Evolutionary conservation across 2,888 invertebrate species (phyloP).

Genomic region (Plutella xylostella): DNA sequence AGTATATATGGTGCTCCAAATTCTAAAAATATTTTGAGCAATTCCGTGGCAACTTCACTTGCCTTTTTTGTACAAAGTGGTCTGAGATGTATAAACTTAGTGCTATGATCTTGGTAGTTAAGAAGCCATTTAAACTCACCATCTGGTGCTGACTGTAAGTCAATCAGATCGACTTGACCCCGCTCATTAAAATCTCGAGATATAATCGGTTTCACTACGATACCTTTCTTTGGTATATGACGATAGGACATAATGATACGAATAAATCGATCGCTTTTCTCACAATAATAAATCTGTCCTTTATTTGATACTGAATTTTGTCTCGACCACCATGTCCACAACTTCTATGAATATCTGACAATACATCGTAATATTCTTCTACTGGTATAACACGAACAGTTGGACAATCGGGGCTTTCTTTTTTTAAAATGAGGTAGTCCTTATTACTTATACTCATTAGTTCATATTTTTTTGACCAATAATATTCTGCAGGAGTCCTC

Average conservation of each 20-base stretch:
- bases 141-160: slow-evolving; percentile 22
- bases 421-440: no score
- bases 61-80: slow-evolving; percentile 20
- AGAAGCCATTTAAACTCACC: slow-evolving; percentile 25
- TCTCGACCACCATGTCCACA: slow-evolving; percentile 13
- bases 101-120: slow-evolving; percentile 23
- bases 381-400: no score
- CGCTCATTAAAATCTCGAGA: slow-evolving; percentile 20
- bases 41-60: slow-evolving; percentile 22
- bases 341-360: slow-evolving; percentile 11
- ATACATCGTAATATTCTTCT: slow-evolving; percentile 10
- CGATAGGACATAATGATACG: slow-evolving; percentile 9
- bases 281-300: slow-evolving; percentile 10
- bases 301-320: slow-evolving; percentile 9
- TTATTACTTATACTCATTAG: no score
- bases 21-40: slow-evolving; percentile 20
- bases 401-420: no score
- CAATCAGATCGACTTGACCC: slow-evolving; percentile 25
- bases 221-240: slow-evolving; percentile 15
- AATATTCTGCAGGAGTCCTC: no score
- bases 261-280: slow-evolving; percentile 13
- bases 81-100: slow-evolving; percentile 22
- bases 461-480: no score
- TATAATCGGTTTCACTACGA: slow-evolving; percentile 15
- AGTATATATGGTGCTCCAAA: slow-evolving; percentile 18